A percentile compares a stretch with the other conserved stretches of the same genome.
Evolutionary conservation across 2,113 vertebrate genomes (phyloP).

Genomic region (Oxyura jamaicensis): DNA sequence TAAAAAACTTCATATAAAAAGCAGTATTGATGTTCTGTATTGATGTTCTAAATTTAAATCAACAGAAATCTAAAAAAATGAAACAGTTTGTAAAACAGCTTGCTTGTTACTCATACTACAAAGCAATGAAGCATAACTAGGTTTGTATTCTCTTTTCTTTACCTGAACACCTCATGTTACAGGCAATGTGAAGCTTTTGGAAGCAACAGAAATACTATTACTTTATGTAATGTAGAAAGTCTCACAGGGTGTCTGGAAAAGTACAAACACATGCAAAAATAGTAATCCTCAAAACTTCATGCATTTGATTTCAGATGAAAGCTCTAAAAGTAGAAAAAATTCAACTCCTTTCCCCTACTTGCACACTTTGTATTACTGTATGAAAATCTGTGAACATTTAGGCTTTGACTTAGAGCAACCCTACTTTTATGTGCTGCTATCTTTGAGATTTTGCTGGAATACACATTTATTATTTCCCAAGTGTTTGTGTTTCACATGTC

Average conservation of each 20-base stretch:
- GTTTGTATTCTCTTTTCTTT: background rate
- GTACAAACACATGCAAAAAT: background rate
- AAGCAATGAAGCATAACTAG: background rate
- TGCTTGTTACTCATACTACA: background rate
- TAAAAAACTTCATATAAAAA: background rate
- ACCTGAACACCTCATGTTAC: background rate
- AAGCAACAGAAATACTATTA: background rate
- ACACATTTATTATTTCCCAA: background rate
- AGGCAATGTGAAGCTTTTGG: background rate
- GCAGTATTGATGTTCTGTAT: background rate
- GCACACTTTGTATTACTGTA: background rate
- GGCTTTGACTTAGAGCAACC: background rate
- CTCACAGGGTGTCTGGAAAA: background rate
- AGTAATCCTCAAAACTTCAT: background rate
- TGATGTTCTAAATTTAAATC: background rate
- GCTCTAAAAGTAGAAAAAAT: background rate
- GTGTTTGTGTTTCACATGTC: background rate
- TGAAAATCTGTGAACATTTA: background rate
- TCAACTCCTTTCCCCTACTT: fast-evolving
- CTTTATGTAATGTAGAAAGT: background rate
- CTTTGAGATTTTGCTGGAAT: background rate
- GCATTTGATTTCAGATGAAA: background rate
- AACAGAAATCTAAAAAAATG: background rate
- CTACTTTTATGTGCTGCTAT: background rate
- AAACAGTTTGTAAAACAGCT: background rate